A percentile compares a stretch with the other conserved stretches of the same genome.
Conservation (phyloP, 2,797 vertebrate species). For the Diglossa cyanea region DNA sequence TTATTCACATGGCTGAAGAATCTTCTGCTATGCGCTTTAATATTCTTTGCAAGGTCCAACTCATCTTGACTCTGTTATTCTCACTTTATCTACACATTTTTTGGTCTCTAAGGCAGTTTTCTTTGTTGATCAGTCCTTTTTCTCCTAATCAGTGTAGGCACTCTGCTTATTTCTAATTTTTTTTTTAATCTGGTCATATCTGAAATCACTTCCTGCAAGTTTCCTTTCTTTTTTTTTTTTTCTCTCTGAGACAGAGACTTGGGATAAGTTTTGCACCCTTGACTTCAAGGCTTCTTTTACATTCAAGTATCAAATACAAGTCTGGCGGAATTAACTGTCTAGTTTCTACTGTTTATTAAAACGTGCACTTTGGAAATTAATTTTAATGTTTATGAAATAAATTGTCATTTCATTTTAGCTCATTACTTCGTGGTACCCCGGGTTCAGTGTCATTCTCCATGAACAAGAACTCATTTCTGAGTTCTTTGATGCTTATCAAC, state of each 20-base stretch:
- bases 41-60: conserved; percentile 23
- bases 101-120: conserved; percentile 9
- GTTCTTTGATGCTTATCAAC: background rate
- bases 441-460: background rate
- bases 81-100: conserved; percentile 24
- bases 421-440: background rate
- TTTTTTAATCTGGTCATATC: background rate
- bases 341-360: background rate
- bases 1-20: background rate
- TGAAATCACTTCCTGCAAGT: background rate
- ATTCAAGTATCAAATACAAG: background rate
- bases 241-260: background rate
- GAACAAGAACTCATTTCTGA: background rate
- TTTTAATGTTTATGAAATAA: background rate
- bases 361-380: background rate
- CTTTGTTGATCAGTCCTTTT: conserved; percentile 41
- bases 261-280: background rate
- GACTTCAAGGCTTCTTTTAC: background rate
- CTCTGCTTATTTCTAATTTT: conserved; percentile 18
- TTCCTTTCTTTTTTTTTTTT: background rate
- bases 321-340: background rate
- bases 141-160: background rate
- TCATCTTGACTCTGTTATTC: conserved; percentile 39
- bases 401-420: background rate
- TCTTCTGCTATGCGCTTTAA: conserved; percentile 32